Conservation (phyloP, 2,113 vertebrate genomes). For the Caracal caracal region DNA sequence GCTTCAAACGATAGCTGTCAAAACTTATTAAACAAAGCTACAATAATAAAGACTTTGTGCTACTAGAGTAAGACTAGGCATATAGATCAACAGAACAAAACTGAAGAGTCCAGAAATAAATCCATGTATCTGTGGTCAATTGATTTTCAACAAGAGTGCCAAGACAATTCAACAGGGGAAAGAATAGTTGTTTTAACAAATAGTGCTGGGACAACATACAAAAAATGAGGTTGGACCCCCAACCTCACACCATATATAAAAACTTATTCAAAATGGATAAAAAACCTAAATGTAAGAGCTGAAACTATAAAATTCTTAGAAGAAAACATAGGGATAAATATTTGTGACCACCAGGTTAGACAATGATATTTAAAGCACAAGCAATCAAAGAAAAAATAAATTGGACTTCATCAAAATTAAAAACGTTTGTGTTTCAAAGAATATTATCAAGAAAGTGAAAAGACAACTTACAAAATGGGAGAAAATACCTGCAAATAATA, state of each 20-base stretch:
- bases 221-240: neutral
- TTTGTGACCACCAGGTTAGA: neutral
- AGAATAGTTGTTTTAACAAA: neutral
- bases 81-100: neutral
- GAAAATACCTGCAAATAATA: neutral
- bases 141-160: neutral
- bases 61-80: neutral
- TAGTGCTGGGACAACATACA: neutral
- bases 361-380: neutral
- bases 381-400: neutral
- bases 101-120: neutral
- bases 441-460: neutral
- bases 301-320: neutral
- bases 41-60: neutral
- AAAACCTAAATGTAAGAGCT: neutral
- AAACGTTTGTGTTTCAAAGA: neutral
- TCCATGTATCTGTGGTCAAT: neutral
- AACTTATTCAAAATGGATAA: neutral
- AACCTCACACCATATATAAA: neutral
- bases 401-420: neutral
- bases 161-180: neutral
- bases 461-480: neutral
- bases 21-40: neutral
- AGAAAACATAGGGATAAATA: neutral
- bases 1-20: neutral